Conservation (phyloP, 2,888 invertebrate genomes). For the Pachydiplax longipennis region DNA sequence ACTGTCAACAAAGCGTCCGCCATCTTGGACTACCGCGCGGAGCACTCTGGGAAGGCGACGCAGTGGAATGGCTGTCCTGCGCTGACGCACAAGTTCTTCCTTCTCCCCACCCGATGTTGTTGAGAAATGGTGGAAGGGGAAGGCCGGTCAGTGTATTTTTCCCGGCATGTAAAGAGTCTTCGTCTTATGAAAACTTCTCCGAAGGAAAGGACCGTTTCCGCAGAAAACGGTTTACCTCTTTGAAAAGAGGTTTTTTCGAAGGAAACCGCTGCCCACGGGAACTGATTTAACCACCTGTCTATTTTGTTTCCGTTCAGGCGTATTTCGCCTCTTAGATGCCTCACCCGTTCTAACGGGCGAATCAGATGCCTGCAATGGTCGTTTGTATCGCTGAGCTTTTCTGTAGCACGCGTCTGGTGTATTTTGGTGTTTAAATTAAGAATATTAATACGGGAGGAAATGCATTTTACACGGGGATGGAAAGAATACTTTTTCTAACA, state of each 20-base stretch:
- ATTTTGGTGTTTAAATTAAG: not conserved
- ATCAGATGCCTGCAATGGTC: conserved; percentile 34
- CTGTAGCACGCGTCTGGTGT: not conserved
- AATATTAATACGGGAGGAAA: not conserved
- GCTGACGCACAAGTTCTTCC: conserved; percentile 32
- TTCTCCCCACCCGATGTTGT: not conserved
- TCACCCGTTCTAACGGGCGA: not conserved
- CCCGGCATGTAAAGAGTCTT: not conserved
- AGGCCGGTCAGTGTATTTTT: not conserved
- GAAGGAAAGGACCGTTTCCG: not conserved
- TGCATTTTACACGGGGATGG: no score
- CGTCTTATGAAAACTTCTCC: conserved; percentile 3
- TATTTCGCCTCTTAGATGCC: conserved; percentile 1
- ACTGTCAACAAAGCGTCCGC: conserved; percentile 38
- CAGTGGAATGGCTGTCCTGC: conserved; percentile 41
- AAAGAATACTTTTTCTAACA: no score
- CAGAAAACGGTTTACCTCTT: not conserved
- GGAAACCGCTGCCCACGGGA: not conserved
- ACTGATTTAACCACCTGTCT: conserved; percentile 8
- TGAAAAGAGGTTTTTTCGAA: not conserved
- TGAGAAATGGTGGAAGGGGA: conserved; percentile 37
- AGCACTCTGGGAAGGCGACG: conserved; percentile 41
- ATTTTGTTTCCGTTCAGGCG: not conserved
- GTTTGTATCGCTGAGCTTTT: not conserved
- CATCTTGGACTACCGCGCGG: conserved; percentile 44